These are phyloP conservation scores for Alitta virens DNA, from an alignment of 2,888 invertebrate species.

Conservation along the genomic window DNA sequence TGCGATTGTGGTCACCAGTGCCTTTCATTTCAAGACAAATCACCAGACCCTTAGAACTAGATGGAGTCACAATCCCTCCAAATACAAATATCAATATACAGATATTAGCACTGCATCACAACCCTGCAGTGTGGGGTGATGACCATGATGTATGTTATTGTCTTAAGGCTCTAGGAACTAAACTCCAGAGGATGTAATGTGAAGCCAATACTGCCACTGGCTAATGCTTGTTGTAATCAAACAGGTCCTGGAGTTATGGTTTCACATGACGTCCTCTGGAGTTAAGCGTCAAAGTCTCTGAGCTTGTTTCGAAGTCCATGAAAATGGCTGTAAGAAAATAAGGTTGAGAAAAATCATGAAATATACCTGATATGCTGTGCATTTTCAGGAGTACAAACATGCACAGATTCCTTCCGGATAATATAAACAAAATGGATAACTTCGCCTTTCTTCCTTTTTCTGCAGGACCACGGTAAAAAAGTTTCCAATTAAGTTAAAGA, in stretches of 20 bases:
- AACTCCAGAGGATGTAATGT: too few species aligned
- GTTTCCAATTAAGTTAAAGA: too few species aligned
- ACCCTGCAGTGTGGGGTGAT: constrained; percentile 36
- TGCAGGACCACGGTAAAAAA: constrained; percentile 36
- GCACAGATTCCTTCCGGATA: constrained; percentile 34
- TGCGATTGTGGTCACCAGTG: constrained; percentile 37
- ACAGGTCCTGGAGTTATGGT: too few species aligned
- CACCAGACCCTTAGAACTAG: constrained; percentile 31
- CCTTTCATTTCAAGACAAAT: constrained; percentile 36
- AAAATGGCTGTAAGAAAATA: too few species aligned
- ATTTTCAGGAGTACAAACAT: constrained; percentile 31
- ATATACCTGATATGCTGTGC: too few species aligned
- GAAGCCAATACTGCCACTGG: too few species aligned
- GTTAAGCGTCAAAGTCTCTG: too few species aligned
- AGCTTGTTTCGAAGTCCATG: too few species aligned
- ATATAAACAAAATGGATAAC: constrained; percentile 31
- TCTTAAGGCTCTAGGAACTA: too few species aligned
- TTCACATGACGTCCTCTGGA: too few species aligned
- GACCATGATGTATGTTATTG: not conserved
- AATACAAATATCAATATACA: constrained; percentile 31
- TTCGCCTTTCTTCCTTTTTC: constrained; percentile 36
- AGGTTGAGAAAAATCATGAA: too few species aligned
- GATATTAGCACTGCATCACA: constrained; percentile 39
- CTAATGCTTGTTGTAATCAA: too few species aligned
- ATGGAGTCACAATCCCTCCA: constrained; percentile 31